phyloP scores from a whole-genome alignment of 2,888 invertebrate genomes.

The Nowickia ferox region DNA sequence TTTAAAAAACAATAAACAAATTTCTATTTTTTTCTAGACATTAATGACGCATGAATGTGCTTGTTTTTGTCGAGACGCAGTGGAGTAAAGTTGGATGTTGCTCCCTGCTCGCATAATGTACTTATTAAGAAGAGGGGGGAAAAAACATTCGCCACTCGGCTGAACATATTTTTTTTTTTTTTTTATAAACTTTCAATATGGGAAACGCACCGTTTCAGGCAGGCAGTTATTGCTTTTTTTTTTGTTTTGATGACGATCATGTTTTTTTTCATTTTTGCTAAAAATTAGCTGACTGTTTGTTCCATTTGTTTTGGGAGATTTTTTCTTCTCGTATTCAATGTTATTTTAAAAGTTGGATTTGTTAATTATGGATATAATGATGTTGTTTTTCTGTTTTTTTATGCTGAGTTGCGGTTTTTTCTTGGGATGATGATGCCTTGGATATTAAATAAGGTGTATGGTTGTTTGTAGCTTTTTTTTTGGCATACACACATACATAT shows the following conservation, averaged over 20 bases:
- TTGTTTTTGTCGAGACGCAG: not conserved
- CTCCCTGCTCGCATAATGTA: not conserved
- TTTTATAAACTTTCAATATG: slow-evolving; percentile 24
- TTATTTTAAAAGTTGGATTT: slow-evolving; percentile 54
- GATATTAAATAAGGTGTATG: slow-evolving; percentile 51
- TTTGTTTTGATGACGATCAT: slow-evolving; percentile 16
- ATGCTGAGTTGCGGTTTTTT: slow-evolving; percentile 27
- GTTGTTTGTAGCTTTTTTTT: slow-evolving; percentile 7
- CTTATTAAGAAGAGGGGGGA: not conserved
- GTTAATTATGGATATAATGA: slow-evolving; percentile 45
- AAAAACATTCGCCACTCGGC: not conserved
- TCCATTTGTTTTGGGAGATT: slow-evolving; percentile 34
- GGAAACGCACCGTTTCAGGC: slow-evolving; percentile 21
- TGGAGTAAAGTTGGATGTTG: not conserved
- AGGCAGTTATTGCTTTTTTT: slow-evolving; percentile 34
- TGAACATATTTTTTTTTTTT: slow-evolving; percentile 20
- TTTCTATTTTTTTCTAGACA: not conserved
- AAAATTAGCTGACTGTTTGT: slow-evolving; percentile 32
- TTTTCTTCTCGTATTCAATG: slow-evolving; percentile 10
- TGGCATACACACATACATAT: not conserved
- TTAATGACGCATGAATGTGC: slow-evolving; percentile 43
- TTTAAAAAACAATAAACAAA: slow-evolving; percentile 39
- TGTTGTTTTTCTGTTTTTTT: slow-evolving; percentile 37
- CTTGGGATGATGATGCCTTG: slow-evolving; percentile 28
- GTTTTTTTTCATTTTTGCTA: not conserved